Base-by-base conservation (phyloP, 2,888 invertebrate species). In the Amphipyra tragopoginis region DNA sequence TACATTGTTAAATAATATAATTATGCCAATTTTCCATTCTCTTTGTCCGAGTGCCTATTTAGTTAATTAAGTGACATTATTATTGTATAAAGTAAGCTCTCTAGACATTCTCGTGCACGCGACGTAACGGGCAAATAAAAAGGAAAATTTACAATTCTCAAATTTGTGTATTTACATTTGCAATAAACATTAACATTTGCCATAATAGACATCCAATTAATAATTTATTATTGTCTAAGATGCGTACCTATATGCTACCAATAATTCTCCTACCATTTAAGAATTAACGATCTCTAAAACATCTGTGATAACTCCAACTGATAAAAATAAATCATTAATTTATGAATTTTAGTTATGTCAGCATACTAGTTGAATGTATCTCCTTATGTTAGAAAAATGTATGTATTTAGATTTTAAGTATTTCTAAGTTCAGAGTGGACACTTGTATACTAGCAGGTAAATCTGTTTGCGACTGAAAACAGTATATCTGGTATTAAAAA, bases 231-330 rank as follows among this genome's bases (percentile, higher is more conserved):
- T 78, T 72, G 71, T 81, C 68, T 78, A 77, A 81, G 74, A 79
- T 81, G 78, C 79, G 77, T 79, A 77, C 77, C 77, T 84, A 78
- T 79, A 77, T 75, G 73, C 85, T 84, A 83, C 86, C 86, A 88
- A 86, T 88, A 84, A 85, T 86, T 88, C 86, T 89, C 84, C 88
- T 93, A 93, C 89, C 87, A 90, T 81, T 82, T 94, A 94, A 93
- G 93, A 88, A 90, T 90, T 81, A 87, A 93, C 90, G 94, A 94
- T 94, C 94, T 94, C 94, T 91, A 88, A 92, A 90, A 91, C 88
- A 93, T 93, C 94, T 94, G 94, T 94, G 94, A 94, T 94, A 94
- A 92, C 86, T 87, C 85, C 89, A 93, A 91, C 91, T 92, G 87
- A 91, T 91, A 89, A 89, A 90, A 89, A 85, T 89, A 87, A 89